A percentile compares a stretch with the other conserved stretches of the same genome.
Evolutionary conservation across 64 coral and sea anemone genomes (phyloP).

Genomic region (Porites australiensis): DNA sequence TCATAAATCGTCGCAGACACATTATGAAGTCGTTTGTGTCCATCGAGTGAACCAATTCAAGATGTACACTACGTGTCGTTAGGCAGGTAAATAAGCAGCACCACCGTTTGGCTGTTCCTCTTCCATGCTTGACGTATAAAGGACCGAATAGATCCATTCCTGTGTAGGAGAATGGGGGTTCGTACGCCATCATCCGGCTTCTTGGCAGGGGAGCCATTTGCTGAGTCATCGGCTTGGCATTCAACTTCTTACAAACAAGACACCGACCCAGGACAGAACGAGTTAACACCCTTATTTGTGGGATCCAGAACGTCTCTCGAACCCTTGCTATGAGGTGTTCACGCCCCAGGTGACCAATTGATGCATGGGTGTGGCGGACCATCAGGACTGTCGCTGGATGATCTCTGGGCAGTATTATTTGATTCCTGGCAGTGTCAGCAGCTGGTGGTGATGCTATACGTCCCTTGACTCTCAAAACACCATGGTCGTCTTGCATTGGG

Average conservation of each 20-base stretch:
- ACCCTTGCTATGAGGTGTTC: conserved; percentile 61
- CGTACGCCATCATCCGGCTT: conserved; percentile 34
- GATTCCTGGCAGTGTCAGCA: conserved; percentile 7
- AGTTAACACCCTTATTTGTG: conserved; percentile 29
- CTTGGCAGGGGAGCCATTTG: conserved; percentile 58
- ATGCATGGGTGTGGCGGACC: conserved; percentile 23
- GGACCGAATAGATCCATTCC: conserved; percentile 62
- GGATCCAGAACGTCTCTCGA: conserved; percentile 59
- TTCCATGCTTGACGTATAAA: conserved; percentile 57
- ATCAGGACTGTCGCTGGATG: conserved; percentile 30
- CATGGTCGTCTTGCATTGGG: conserved; percentile 39
- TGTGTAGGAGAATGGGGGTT: conserved; percentile 18
- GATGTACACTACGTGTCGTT: conserved; percentile 45
- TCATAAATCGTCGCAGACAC: conserved; percentile 44
- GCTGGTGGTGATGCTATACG: not conserved
- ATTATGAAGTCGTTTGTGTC: too few relatives aligned
- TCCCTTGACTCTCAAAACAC: conserved; percentile 57
- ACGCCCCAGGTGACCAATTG: conserved; percentile 52
- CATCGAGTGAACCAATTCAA: conserved; percentile 66
- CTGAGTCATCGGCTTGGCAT: conserved; percentile 41
- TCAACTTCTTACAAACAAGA: conserved; percentile 50
- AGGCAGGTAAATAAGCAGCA: conserved; percentile 69
- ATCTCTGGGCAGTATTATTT: conserved; percentile 43
- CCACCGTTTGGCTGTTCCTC: conserved; percentile 68
- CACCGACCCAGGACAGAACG: conserved; percentile 33